phyloP scores from a whole-genome alignment of 2,797 vertebrate species.

The Poeciliopsis infans region DNA sequence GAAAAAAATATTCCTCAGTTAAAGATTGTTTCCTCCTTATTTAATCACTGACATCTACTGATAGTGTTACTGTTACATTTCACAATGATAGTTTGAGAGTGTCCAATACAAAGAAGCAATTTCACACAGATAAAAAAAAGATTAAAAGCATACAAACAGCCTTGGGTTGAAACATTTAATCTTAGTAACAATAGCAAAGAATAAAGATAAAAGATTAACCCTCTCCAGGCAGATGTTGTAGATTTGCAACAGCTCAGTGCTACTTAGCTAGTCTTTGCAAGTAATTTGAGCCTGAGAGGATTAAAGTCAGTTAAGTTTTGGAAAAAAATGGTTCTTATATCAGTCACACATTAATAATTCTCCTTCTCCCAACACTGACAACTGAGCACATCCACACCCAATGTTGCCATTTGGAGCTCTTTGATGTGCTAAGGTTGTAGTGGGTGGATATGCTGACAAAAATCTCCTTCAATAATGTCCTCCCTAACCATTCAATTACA shows the following conservation, averaged over 20 bases:
- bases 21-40: neutral
- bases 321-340: slow-evolving; percentile 31
- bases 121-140: neutral
- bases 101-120: neutral
- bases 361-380: slow-evolving; percentile 41
- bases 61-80: neutral
- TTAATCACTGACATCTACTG: neutral
- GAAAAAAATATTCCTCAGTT: neutral
- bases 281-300: no score
- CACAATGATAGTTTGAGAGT: neutral
- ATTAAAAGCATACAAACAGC: neutral
- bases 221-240: no score
- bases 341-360: slow-evolving; percentile 34
- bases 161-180: neutral
- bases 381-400: slow-evolving; percentile 41
- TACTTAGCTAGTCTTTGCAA: no score
- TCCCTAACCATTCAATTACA: slow-evolving; percentile 80
- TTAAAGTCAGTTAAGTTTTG: slow-evolving; percentile 27
- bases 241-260: no score
- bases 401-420: slow-evolving; percentile 38
- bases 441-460: slow-evolving; percentile 63
- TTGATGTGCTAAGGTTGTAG: slow-evolving; percentile 35
- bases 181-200: neutral
- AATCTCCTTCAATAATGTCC: slow-evolving; percentile 74
- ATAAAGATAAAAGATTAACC: neutral